phyloP scores from a whole-genome alignment of 2,888 invertebrate genomes.

The Cistogaster globosa region DNA sequence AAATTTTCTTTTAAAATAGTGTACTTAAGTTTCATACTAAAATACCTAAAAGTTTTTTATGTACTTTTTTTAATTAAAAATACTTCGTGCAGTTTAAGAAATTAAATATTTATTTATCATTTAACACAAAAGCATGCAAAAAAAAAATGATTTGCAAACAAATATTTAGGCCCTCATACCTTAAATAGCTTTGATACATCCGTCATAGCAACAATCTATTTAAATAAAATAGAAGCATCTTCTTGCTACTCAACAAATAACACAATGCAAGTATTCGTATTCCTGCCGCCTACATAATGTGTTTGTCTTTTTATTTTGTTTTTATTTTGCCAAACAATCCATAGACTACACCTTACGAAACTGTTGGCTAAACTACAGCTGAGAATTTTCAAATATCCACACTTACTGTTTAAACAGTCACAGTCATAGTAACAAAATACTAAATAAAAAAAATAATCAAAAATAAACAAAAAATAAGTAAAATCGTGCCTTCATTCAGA shows the following conservation, averaged over 20 bases:
- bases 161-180: background rate
- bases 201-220: constrained; percentile 38
- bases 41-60: too few species aligned
- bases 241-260: constrained; percentile 40
- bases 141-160: too few species aligned
- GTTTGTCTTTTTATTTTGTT: constrained; percentile 17
- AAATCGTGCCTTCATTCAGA: constrained; percentile 72
- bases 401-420: constrained; percentile 53
- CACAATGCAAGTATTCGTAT: constrained; percentile 42
- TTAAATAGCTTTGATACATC: background rate
- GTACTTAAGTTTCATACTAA: too few species aligned
- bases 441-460: background rate
- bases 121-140: too few species aligned
- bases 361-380: constrained; percentile 50
- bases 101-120: too few species aligned
- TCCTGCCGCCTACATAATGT: constrained; percentile 64
- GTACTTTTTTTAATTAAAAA: too few species aligned
- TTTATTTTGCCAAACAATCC: constrained; percentile 24
- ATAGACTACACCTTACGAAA: constrained; percentile 48
- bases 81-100: too few species aligned
- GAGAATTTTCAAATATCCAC: constrained; percentile 45
- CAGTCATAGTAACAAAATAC: constrained; percentile 30
- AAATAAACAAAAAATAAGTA: constrained; percentile 25
- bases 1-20: too few species aligned
- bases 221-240: constrained; percentile 54